Evolutionary conservation across 2,113 vertebrate species (phyloP).

Genomic region (Ibidorhyncha struthersii): DNA sequence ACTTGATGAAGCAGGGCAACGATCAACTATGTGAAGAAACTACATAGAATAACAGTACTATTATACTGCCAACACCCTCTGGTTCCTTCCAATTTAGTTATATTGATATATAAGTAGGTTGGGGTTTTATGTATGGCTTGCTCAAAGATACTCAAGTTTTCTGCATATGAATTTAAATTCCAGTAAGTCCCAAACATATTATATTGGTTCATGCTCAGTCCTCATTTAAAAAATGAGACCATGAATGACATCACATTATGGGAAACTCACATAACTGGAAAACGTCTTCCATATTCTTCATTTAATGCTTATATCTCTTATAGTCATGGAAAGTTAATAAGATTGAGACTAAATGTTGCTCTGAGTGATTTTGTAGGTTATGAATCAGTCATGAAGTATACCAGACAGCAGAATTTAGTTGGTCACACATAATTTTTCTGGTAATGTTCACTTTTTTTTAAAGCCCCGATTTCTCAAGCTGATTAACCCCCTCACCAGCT

Average conservation of each 20-base stretch:
- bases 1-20: conserved; percentile 77
- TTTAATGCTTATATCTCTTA: background rate
- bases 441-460: background rate
- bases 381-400: background rate
- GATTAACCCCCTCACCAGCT: background rate
- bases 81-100: background rate
- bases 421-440: background rate
- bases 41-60: background rate
- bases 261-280: background rate
- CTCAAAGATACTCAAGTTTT: background rate
- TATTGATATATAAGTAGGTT: background rate
- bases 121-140: background rate
- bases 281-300: background rate
- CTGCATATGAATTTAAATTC: background rate
- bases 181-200: background rate
- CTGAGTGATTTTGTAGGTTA: background rate
- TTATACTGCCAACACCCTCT: background rate
- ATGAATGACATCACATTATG: background rate
- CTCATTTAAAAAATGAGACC: background rate
- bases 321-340: background rate
- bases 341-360: background rate
- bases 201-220: background rate
- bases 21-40: conserved; percentile 76
- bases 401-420: background rate
- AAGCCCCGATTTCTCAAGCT: background rate